A percentile compares a stretch with the other conserved stretches of the same genome.
phyloP scores from a whole-genome alignment of 92 coral and sea anemone genomes.

The Scolanthus callimorphus region DNA sequence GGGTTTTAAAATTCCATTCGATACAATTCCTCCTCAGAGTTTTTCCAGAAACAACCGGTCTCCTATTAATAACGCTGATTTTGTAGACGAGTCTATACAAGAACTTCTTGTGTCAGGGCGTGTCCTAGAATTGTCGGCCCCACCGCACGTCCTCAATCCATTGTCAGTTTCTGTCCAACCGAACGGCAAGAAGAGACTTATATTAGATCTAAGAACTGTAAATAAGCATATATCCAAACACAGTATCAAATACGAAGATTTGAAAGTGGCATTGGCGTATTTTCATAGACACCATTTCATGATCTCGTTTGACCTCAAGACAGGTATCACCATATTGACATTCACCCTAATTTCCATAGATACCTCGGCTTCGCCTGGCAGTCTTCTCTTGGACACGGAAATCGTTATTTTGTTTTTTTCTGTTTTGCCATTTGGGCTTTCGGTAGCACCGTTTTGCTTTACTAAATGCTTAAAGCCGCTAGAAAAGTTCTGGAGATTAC shows the following conservation, averaged over 20 bases:
- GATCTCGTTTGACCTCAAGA: slow-evolving; percentile 21
- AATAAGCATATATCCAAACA: too few relatives aligned
- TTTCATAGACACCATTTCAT: slow-evolving; percentile 6
- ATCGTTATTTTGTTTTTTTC: slow-evolving; percentile 8
- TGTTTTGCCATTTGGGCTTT: slow-evolving; percentile 39
- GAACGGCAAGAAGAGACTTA: too few relatives aligned
- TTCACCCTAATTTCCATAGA: slow-evolving; percentile 4
- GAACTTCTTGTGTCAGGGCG: too few relatives aligned
- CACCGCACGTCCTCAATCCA: too few relatives aligned
- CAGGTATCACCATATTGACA: slow-evolving; percentile 31
- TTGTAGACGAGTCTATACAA: too few relatives aligned
- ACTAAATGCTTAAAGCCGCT: slow-evolving; percentile 44
- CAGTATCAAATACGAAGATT: slow-evolving; percentile 18
- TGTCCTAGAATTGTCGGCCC: too few relatives aligned
- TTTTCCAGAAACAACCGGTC: too few relatives aligned
- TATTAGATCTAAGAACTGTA: too few relatives aligned
- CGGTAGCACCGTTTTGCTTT: slow-evolving; percentile 32
- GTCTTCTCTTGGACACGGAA: background rate
- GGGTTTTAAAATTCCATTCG: too few relatives aligned
- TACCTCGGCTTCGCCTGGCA: slow-evolving; percentile 19
- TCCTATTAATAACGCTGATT: too few relatives aligned
- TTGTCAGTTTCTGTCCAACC: too few relatives aligned
- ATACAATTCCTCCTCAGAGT: too few relatives aligned
- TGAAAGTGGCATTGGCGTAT: slow-evolving; percentile 16
- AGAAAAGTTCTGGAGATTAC: slow-evolving; percentile 35